Evolutionary conservation across 2,888 invertebrate genomes (phyloP).

Genomic region (Alloplasta piceator): DNA sequence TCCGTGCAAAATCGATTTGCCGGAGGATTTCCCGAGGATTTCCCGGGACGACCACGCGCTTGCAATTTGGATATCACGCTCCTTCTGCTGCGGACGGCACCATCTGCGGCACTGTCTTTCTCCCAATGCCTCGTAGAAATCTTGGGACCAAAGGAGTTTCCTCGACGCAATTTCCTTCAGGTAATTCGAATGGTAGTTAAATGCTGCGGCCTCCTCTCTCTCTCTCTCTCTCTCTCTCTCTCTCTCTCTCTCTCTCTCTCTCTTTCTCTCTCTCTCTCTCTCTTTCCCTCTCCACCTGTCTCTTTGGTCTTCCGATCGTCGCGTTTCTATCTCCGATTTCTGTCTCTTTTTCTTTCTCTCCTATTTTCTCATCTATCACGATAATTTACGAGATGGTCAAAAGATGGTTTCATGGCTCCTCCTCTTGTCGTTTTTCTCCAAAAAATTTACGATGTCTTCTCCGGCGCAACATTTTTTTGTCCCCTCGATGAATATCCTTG

Average conservation of each 20-base stretch:
- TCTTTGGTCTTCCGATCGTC: conserved; percentile 37
- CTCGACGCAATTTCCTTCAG: conserved; percentile 67
- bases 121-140: conserved; percentile 56
- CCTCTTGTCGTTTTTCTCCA: conserved; percentile 44
- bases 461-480: conserved; percentile 17
- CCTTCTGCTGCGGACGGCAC: conserved; percentile 56
- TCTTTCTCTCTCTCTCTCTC: conserved; percentile 11
- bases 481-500: not conserved
- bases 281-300: conserved; percentile 13
- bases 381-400: conserved; percentile 63
- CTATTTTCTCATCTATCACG: conserved; percentile 50
- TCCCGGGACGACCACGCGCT: conserved; percentile 37
- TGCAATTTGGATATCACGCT: conserved; percentile 62
- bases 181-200: conserved; percentile 65
- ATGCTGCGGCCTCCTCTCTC: conserved; percentile 28
- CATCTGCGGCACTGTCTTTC: conserved; percentile 52
- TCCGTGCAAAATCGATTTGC: conserved; percentile 59
- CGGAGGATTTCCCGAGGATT: conserved; percentile 25
- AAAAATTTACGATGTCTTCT: conserved; percentile 35
- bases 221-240: conserved; percentile 15
- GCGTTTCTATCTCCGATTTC: conserved; percentile 62
- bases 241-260: conserved; percentile 14
- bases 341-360: conserved; percentile 49
- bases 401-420: conserved; percentile 58
- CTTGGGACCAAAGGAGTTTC: conserved; percentile 37